Conservation (phyloP, 2,113 vertebrate genomes). For the Aegypius monachus region DNA sequence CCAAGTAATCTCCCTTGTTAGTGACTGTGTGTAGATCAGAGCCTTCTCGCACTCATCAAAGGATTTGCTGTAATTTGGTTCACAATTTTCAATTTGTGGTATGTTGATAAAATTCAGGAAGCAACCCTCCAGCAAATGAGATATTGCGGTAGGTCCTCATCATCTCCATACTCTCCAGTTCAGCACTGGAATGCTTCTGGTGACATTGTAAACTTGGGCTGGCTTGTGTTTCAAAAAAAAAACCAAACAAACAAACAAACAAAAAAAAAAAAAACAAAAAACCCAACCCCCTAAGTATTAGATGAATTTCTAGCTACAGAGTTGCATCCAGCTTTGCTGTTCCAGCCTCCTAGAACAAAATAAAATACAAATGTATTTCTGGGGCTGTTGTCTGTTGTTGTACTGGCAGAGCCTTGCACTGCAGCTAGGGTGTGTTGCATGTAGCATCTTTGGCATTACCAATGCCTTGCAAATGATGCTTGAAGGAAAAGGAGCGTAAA, state of each 20-base stretch:
- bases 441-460: neutral
- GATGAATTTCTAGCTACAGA: neutral
- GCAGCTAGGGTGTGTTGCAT: neutral
- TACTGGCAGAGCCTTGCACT: neutral
- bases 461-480: neutral
- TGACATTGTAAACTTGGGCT: neutral
- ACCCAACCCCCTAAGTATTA: neutral
- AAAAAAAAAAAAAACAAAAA: neutral
- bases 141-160: neutral
- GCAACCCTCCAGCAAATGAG: neutral
- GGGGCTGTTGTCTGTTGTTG: neutral
- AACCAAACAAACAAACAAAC: too few species aligned
- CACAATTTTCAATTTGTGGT: neutral
- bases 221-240: neutral
- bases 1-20: neutral
- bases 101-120: neutral
- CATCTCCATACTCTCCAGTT: neutral
- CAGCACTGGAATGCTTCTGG: neutral
- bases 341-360: neutral
- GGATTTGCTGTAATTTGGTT: neutral
- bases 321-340: neutral
- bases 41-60: neutral
- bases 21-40: neutral
- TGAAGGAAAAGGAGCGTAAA: neutral
- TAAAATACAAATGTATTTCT: neutral